Percentiles rank a stretch among this genome's conserved stretches.
Conservation (phyloP, 1,140 invertebrate genomes). For the Drosophila azteca region DNA sequence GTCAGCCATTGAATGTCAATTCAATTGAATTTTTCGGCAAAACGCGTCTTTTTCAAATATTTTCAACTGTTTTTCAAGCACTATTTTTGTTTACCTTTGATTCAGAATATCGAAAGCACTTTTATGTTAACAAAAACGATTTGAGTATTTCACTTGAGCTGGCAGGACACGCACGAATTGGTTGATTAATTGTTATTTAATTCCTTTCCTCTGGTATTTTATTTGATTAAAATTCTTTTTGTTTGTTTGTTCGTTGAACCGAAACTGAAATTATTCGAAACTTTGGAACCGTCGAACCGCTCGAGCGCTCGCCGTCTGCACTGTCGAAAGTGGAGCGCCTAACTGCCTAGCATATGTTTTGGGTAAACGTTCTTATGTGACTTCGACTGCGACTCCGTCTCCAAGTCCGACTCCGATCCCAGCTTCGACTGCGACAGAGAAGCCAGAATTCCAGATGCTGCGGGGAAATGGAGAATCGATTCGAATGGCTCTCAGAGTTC, state of each 20-base stretch:
- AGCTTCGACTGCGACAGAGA: slow-evolving; percentile 3
- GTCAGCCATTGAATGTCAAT: slow-evolving; percentile 59
- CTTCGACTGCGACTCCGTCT: slow-evolving; percentile 5
- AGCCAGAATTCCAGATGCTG: slow-evolving; percentile 57
- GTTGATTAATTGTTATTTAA: slow-evolving; percentile 22
- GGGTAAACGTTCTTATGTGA: slow-evolving; percentile 76
- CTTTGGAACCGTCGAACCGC: slow-evolving; percentile 46
- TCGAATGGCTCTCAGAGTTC: slow-evolving; percentile 62
- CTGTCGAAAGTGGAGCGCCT: slow-evolving; percentile 77
- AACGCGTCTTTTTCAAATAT: slow-evolving; percentile 17
- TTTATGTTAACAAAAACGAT: slow-evolving; percentile 6
- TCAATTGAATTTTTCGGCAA: slow-evolving; percentile 33
- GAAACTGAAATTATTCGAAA: slow-evolving; percentile 18
- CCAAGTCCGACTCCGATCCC: no score
- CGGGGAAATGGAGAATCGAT: slow-evolving; percentile 53
- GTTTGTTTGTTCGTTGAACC: slow-evolving; percentile 19
- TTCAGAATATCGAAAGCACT: slow-evolving; percentile 1
- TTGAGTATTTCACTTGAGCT: slow-evolving; percentile 32
- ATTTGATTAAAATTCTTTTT: slow-evolving; percentile 5
- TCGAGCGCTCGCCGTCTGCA: slow-evolving; percentile 63
- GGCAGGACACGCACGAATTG: slow-evolving; percentile 59
- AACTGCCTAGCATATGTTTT: slow-evolving; percentile 64
- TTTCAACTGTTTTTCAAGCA: slow-evolving; percentile 12
- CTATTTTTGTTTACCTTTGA: slow-evolving; percentile 36
- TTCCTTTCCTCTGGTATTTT: slow-evolving; percentile 3